Conservation (phyloP, 30 jellyfish, hydroid and myxozoan species). For the Pseudorhiza aurosa region DNA sequence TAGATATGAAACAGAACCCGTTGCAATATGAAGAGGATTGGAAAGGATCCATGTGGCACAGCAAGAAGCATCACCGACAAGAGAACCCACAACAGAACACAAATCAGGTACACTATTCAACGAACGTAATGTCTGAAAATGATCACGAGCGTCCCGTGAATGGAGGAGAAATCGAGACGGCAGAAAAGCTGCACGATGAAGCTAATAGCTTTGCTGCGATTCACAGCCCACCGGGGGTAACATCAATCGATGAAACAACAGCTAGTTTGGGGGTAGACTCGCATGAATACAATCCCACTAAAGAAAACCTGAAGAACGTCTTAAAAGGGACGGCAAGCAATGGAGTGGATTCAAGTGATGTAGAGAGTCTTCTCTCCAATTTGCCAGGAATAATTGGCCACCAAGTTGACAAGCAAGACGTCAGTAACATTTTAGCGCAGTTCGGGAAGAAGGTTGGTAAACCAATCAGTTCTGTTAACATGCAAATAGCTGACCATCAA, state of each 20-base stretch:
- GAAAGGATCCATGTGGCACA: constrained; percentile 52
- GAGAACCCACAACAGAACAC: background rate
- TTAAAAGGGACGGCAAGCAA: constrained; percentile 24
- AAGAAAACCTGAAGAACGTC: constrained; percentile 52
- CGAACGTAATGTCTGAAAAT: background rate
- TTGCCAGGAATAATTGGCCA: constrained; percentile 71
- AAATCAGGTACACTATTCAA: background rate
- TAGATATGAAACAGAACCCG: constrained; percentile 23
- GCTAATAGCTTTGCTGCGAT: background rate
- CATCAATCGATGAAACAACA: constrained; percentile 23
- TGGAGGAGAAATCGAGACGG: background rate
- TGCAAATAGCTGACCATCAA: background rate
- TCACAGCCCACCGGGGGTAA: background rate
- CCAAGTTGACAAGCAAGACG: constrained; percentile 44
- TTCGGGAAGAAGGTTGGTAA: constrained; percentile 17
- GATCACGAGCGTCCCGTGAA: too few relatives aligned
- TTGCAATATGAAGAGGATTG: constrained; percentile 62
- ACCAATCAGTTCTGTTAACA: background rate
- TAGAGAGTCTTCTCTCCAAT: constrained; percentile 34
- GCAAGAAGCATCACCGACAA: constrained; percentile 21
- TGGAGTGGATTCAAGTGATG: constrained; percentile 33
- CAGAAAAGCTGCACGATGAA: background rate
- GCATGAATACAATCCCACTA: constrained; percentile 14
- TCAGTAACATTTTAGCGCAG: constrained; percentile 31
- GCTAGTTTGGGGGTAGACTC: constrained; percentile 27